Base-by-base conservation (phyloP, 2,888 invertebrate genomes). In the Crocallis elinguaria region DNA sequence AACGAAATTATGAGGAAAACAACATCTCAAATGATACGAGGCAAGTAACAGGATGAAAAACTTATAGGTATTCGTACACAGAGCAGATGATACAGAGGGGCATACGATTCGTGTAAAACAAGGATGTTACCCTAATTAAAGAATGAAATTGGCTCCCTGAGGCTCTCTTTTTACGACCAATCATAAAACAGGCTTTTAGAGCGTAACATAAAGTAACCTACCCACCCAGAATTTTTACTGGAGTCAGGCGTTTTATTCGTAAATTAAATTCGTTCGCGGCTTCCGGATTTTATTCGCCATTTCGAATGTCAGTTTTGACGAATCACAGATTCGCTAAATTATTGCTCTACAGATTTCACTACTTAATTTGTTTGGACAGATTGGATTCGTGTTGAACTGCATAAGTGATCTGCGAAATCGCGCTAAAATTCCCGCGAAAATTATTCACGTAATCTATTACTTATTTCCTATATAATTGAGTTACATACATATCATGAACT, bases 161-260 rank as follows among this genome's bases (percentile, higher is more conserved):
- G 78, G 79, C 79, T 77, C 74, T 71, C 66, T 64, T 70, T 89
- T 89, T 88, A 88, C 82, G 83, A 80, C 76, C 77, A 78, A 85
- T 86, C 85, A 86, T 88, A 87, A 88, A 88, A 84, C 75, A 72
- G 76, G 69, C 83, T 79, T 85, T 84, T 76, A 78, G 77, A 79
- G 77, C 69, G 74, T 70, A 75, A 76, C 79, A 78, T 84, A 84
- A 84, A 86, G 78, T 73, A 74, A 75, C 75, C 74, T 72, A 75
- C 69, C 67, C 67, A 67, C 71, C 65, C 71, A 64, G 73, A 77
- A 73, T 82, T 84, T 84, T 83, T 77, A 83, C 73, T 68, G 66
- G 69, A 79, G 69, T 67, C 73, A 70, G 73, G 60, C 70, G 62
- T 75, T 84, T 82, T 75, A 79, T 80, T 74, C 64, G 57, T 66